A percentile compares a stretch with the other conserved stretches of the same genome.
These are phyloP conservation scores for Chelonia mydas DNA, from an alignment of 2,797 vertebrate genomes.

Conservation along the genomic window DNA sequence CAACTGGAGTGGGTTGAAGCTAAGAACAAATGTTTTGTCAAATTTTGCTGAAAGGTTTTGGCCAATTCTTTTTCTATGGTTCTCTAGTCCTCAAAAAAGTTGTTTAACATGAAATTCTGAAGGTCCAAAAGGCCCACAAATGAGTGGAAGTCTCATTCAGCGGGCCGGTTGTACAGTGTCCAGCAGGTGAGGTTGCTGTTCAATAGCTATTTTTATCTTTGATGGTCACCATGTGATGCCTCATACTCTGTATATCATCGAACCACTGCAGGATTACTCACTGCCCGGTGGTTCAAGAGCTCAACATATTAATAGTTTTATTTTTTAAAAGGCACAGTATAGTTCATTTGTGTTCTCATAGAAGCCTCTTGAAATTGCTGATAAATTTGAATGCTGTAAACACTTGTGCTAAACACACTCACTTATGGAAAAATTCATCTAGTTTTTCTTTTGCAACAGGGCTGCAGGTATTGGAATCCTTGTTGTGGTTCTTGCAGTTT, in stretches of 20 bases:
- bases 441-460: constrained; percentile 80
- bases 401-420: neutral
- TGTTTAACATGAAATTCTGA: neutral
- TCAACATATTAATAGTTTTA: neutral
- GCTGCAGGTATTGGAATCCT: constrained; percentile 89
- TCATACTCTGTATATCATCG: neutral
- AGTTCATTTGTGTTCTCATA: neutral
- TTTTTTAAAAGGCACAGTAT: neutral
- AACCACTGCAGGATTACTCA: neutral
- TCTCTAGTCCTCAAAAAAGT: neutral
- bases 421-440: neutral
- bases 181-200: neutral
- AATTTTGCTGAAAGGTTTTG: neutral
- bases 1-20: neutral
- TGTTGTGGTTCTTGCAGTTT: constrained; percentile 86
- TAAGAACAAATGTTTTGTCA: neutral
- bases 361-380: neutral
- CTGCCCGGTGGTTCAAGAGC: neutral
- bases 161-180: neutral
- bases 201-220: neutral
- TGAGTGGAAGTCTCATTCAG: neutral
- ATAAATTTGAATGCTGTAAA: neutral
- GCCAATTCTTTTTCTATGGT: neutral
- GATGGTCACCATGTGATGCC: neutral
- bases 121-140: neutral